Evolutionary conservation across 2,797 vertebrate species (phyloP).

Genomic region (Takifugu rubripes): DNA sequence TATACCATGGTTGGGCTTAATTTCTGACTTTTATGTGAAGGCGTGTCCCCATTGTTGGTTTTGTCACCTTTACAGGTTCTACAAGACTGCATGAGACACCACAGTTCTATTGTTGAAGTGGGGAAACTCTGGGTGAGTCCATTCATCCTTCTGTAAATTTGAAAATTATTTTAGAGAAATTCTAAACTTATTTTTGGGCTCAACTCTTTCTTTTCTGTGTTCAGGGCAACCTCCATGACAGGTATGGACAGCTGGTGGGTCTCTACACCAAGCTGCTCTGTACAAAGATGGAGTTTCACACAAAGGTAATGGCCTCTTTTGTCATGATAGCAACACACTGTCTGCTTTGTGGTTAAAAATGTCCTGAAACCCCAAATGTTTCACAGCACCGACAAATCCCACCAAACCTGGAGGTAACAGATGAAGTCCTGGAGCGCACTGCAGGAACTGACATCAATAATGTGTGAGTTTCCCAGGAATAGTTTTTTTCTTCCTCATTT

Average conservation of each 20-base stretch:
- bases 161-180: no score
- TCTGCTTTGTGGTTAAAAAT: background rate
- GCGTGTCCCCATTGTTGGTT: conserved; percentile 4
- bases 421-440: conserved; percentile 89
- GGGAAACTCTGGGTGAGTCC: conserved; percentile 90
- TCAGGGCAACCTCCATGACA: conserved; percentile 88
- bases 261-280: conserved; percentile 86
- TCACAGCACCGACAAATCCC: conserved; percentile 88
- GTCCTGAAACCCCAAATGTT: conserved; percentile 7
- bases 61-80: conserved; percentile 79
- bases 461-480: conserved; percentile 80
- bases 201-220: conserved; percentile 17
- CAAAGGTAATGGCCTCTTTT: conserved; percentile 75
- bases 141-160: no score
- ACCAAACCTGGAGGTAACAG: conserved; percentile 83
- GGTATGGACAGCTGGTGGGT: conserved; percentile 87
- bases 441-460: conserved; percentile 92
- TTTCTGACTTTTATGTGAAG: background rate
- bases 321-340: background rate
- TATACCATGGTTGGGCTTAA: background rate
- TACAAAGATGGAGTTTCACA: conserved; percentile 92
- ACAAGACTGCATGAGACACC: conserved; percentile 94
- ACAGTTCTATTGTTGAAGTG: conserved; percentile 84
- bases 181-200: background rate
- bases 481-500: background rate